Percentiles rank a stretch among this genome's conserved stretches.
Evolutionary conservation across 2,797 vertebrate genomes (phyloP).

Genomic region (Gallinago solitaria): DNA sequence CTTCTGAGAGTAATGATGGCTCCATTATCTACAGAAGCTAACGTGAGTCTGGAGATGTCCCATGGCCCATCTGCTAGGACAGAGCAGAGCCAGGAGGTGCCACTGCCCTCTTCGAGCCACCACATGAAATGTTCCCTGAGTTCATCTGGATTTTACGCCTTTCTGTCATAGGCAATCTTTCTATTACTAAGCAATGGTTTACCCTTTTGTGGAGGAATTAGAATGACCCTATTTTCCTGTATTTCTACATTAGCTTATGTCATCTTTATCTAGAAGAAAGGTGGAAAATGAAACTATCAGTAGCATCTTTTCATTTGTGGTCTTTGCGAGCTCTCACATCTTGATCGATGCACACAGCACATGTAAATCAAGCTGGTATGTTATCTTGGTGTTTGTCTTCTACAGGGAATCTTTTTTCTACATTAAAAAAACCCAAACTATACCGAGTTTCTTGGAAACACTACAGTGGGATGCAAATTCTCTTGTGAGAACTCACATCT

Average conservation of each 20-base stretch:
- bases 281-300: constrained; percentile 42
- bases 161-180: neutral
- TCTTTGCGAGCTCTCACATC: constrained; percentile 25
- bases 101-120: neutral
- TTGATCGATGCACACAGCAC: constrained; percentile 7
- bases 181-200: neutral
- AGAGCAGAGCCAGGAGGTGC: neutral
- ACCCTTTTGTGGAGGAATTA: neutral
- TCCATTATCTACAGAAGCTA: neutral
- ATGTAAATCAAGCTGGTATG: neutral
- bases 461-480: neutral
- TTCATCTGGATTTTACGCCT: neutral
- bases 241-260: constrained; percentile 23
- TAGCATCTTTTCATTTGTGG: constrained; percentile 9
- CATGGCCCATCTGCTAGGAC: neutral
- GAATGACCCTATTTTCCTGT: neutral
- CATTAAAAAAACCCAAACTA: neutral
- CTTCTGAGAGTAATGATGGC: neutral
- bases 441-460: constrained; percentile 51
- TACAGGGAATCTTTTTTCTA: constrained; percentile 36
- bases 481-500: neutral
- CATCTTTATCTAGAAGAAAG: constrained; percentile 17
- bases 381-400: constrained; percentile 43
- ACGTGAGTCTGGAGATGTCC: neutral
- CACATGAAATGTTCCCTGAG: neutral